Conservation (phyloP, 2,113 vertebrate species). For the Todiramphus chloris region DNA sequence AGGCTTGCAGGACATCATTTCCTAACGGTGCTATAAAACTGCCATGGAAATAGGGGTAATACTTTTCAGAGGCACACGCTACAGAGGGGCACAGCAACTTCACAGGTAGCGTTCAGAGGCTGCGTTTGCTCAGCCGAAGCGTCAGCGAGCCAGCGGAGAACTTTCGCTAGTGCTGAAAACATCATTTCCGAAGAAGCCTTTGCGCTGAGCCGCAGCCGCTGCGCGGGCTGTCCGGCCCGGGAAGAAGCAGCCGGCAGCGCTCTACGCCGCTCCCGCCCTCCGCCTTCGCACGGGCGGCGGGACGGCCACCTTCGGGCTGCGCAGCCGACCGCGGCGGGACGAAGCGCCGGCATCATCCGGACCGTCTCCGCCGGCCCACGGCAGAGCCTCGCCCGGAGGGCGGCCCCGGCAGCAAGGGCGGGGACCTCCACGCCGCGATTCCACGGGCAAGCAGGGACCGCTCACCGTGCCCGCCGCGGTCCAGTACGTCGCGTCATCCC, state of each 20-base stretch:
- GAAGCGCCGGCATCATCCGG: too few relatives aligned
- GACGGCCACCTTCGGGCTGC: not conserved
- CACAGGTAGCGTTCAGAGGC: too few relatives aligned
- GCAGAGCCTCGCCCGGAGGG: not conserved
- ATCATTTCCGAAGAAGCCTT: not conserved
- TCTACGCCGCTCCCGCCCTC: not conserved
- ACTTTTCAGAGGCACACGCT: not conserved
- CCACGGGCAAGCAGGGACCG: not conserved
- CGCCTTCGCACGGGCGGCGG: not conserved
- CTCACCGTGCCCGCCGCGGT: too few relatives aligned
- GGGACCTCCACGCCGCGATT: not conserved
- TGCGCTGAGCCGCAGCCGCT: not conserved
- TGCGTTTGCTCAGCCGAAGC: accelerated
- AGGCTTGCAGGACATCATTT: accelerated
- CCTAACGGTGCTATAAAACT: accelerated
- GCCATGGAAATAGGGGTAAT: accelerated
- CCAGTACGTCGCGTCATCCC: not conserved
- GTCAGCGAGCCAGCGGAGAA: not conserved
- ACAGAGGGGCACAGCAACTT: not conserved
- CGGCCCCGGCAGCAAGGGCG: too few relatives aligned
- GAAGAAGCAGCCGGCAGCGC: not conserved
- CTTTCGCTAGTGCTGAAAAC: not conserved
- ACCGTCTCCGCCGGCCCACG: not conserved
- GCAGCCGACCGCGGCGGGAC: not conserved
- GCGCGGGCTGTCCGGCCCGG: too few relatives aligned